These are phyloP conservation scores for Selene dorsalis DNA, from an alignment of 2,797 vertebrate species.

Conservation along the genomic window DNA sequence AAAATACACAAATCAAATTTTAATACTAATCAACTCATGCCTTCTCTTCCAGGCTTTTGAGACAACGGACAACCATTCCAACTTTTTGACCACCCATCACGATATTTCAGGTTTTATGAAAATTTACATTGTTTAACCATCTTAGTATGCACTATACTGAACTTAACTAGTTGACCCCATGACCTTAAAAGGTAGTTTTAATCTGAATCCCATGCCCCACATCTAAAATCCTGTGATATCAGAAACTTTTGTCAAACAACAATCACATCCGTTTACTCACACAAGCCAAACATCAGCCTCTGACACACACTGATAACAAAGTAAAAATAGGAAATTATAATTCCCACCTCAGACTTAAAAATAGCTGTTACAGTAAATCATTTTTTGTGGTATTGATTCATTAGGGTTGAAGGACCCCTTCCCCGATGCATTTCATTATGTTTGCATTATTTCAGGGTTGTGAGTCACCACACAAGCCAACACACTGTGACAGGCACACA, in stretches of 20 bases:
- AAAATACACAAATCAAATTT: too few relatives aligned
- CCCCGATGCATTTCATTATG: not conserved
- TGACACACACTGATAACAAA: not conserved
- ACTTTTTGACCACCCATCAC: not conserved
- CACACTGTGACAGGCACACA: not conserved
- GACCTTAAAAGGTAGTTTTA: not conserved
- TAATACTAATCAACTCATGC: not conserved
- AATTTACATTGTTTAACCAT: too few relatives aligned
- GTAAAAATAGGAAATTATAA: not conserved
- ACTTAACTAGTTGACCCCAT: not conserved
- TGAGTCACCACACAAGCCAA: not conserved
- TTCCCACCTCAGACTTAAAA: not conserved
- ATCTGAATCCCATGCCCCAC: not conserved
- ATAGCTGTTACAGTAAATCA: not conserved
- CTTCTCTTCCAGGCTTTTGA: not conserved
- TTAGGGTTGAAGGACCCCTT: not conserved
- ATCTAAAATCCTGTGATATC: slow-evolving; percentile 2
- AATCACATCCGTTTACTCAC: not conserved
- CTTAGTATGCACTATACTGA: not conserved
- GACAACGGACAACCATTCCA: not conserved
- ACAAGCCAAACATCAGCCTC: not conserved
- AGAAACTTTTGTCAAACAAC: not conserved
- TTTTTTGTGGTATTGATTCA: not conserved
- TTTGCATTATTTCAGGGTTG: not conserved
- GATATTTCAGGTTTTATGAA: not conserved